Base-by-base conservation (phyloP, 2,797 vertebrate genomes). In the Distichodus sexfasciatus region DNA sequence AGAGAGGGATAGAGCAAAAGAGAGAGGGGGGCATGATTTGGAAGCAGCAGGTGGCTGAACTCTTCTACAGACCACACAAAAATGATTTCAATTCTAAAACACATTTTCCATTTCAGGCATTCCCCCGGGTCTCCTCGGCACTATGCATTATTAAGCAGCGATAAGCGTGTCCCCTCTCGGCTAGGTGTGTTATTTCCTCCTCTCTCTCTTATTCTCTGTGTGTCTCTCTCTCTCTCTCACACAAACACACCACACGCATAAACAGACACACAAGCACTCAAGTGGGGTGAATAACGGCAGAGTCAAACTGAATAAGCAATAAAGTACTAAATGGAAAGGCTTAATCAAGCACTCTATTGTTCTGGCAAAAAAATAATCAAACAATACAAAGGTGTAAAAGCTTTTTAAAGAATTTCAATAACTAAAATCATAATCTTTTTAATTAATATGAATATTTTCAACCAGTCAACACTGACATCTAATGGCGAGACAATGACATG, bases 121-220 rank as follows among this genome's bases (percentile, higher is more conserved):
- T 61, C 31, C 55, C 36, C 17, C 10, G 54, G 53, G 61, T 65
- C 62, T 48, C 40, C 61, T 53, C 28, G 10, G n/a, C 2, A 6
- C 46, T 41, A 65, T 71, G 69, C 60, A 71, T 65, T 71, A 63
- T 66, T 66, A 71, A 66, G 40, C 50, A 36, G 41, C 11, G 53
- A 71, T 63, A 65, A 66, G 29, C 50, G 11, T 31, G 53, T 65
- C 41, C 43, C 35, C 12, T 53, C 19, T 19, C 36, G n/a, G 15
- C 38, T n/a, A n/a, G n/a, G n/a, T n/a, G n/a, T n/a, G n/a, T n/a
- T n/a, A n/a, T n/a, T n/a, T n/a, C n/a, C n/a, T n/a, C n/a, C n/a
- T n/a, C n/a, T n/a, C n/a, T n/a, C n/a, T n/a, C n/a, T n/a, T n/a
- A n/a, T n/a, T n/a, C n/a, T n/a, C 26, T 50, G 33, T 15, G 11